phyloP scores from a whole-genome alignment of 2,888 invertebrate genomes.

The Ennomos fuscantarius region DNA sequence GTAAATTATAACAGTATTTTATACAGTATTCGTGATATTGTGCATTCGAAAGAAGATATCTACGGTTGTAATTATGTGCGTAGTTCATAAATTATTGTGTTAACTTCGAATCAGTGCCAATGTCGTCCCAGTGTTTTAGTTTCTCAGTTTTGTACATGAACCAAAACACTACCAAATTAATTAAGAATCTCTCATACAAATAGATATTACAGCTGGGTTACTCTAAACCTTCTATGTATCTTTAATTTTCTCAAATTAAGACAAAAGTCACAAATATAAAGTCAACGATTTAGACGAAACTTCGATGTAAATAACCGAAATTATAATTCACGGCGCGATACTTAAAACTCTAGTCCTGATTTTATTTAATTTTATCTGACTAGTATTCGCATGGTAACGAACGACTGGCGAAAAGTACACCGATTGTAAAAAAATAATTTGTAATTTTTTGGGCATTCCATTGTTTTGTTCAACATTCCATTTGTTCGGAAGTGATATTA shows the following conservation, averaged over 20 bases:
- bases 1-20: conserved; percentile 76
- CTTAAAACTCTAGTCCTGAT: conserved; percentile 80
- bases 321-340: conserved; percentile 69
- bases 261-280: conserved; percentile 70
- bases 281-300: conserved; percentile 47
- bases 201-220: conserved; percentile 32
- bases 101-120: conserved; percentile 66
- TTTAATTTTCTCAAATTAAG: conserved; percentile 22
- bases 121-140: conserved; percentile 60
- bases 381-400: conserved; percentile 60
- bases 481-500: conserved; percentile 68
- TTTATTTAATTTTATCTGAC: conserved; percentile 51
- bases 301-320: conserved; percentile 62
- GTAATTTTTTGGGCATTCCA: conserved; percentile 67
- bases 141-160: conserved; percentile 27
- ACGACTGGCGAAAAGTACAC: conserved; percentile 59
- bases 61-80: conserved; percentile 37
- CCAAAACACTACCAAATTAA: conserved; percentile 26
- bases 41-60: conserved; percentile 45
- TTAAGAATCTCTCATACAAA: conserved; percentile 23
- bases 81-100: conserved; percentile 53
- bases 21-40: conserved; percentile 70
- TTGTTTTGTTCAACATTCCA: conserved; percentile 74
- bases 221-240: conserved; percentile 17
- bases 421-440: conserved; percentile 46